phyloP scores from a whole-genome alignment of 2,113 vertebrate species.

The Siniperca knerii region DNA sequence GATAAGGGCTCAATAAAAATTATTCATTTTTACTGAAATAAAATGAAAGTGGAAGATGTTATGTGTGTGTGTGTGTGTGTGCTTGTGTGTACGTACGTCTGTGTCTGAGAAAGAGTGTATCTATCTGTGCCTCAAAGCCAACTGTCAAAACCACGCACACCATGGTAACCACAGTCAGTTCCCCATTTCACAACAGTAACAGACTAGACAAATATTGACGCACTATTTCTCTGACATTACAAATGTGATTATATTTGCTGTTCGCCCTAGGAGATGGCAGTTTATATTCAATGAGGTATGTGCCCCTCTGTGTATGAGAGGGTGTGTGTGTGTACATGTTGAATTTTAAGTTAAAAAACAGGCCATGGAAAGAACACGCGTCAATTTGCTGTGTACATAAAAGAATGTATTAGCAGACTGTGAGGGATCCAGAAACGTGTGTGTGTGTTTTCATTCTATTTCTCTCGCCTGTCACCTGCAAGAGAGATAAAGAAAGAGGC shows the following conservation, averaged over 20 bases:
- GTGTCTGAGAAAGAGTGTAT: not conserved
- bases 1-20: not conserved
- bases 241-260: constrained; percentile 80
- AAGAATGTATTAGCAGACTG: constrained; percentile 37
- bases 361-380: constrained; percentile 51
- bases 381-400: constrained; percentile 74
- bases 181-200: constrained; percentile 82
- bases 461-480: constrained; percentile 52
- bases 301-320: not conserved
- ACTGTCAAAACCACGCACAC: constrained; percentile 73
- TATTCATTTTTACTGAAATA: not conserved
- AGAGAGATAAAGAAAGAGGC: constrained; percentile 40
- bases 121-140: constrained; percentile 61
- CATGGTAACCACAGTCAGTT: constrained; percentile 73
- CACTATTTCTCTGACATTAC: constrained; percentile 79
- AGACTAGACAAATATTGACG: constrained; percentile 83
- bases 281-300: constrained; percentile 74
- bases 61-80: not conserved
- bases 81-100: not conserved
- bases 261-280: constrained; percentile 78
- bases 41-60: not conserved
- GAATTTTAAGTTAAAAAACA: constrained; percentile 34
- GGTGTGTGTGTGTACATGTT: constrained; percentile 23
- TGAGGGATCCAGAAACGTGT: constrained; percentile 29
- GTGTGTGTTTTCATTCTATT: constrained; percentile 14